Evolutionary conservation across 2,113 vertebrate species (phyloP).

Genomic region (Himantopus leucocephalus): DNA sequence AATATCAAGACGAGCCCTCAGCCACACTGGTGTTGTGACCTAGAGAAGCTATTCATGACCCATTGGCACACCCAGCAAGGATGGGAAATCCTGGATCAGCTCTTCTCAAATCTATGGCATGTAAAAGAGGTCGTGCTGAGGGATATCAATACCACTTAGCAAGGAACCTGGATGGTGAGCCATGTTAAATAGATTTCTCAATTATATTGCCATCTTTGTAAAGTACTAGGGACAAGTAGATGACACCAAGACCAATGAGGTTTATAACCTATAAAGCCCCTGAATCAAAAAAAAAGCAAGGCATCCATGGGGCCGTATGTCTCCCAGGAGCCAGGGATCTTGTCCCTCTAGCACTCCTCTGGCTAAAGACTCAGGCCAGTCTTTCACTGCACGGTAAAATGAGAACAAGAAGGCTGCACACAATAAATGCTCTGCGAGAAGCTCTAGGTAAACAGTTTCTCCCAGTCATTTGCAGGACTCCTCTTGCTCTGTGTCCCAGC

Average conservation of each 20-base stretch:
- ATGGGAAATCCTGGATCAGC: neutral
- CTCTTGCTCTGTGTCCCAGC: neutral
- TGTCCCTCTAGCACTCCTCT: neutral
- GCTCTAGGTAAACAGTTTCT: neutral
- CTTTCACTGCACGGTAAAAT: neutral
- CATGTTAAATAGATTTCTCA: neutral
- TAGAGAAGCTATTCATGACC: neutral
- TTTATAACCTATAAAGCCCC: neutral
- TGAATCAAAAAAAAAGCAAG: neutral
- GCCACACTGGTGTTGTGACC: neutral
- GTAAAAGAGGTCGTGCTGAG: neutral
- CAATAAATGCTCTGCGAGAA: neutral
- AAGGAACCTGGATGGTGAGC: neutral
- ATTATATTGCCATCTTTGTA: neutral
- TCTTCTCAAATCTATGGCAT: neutral
- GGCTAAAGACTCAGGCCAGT: neutral
- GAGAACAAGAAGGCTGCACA: neutral
- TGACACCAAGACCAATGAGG: neutral
- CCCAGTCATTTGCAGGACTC: neutral
- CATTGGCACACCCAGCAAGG: neutral
- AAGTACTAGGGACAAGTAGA: neutral
- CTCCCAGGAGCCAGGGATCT: neutral
- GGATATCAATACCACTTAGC: neutral
- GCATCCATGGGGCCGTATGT: fast-evolving
- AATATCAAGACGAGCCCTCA: neutral